Conservation (phyloP, 2,797 vertebrate species). For the Cuniculus paca region DNA sequence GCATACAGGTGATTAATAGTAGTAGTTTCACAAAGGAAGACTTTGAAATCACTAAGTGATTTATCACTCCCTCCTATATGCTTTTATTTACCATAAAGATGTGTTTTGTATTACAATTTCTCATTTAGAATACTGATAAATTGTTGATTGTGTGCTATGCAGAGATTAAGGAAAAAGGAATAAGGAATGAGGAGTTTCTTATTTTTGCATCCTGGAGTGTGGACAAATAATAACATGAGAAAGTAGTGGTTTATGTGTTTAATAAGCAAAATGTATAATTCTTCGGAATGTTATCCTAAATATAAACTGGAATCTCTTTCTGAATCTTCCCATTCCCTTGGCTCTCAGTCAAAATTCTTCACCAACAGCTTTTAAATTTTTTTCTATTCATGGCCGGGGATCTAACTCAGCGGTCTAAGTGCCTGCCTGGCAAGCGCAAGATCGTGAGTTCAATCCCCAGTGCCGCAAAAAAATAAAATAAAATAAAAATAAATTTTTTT, state of each 20-base stretch:
- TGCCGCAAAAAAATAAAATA: no score
- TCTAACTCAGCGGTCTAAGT: no score
- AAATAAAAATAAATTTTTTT: no score
- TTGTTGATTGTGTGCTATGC: not conserved
- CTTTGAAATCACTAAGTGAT: slow-evolving; percentile 45
- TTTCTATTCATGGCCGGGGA: no score
- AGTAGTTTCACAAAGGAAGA: slow-evolving; percentile 19
- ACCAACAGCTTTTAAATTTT: not conserved
- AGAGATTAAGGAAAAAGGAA: slow-evolving; percentile 31
- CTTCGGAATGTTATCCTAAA: slow-evolving; percentile 3
- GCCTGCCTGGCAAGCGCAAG: no score
- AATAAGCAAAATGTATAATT: not conserved
- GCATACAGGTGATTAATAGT: slow-evolving; percentile 53
- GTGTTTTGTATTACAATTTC: slow-evolving; percentile 39
- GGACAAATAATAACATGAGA: slow-evolving; percentile 37
- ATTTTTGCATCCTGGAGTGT: slow-evolving; percentile 26
- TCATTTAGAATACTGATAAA: slow-evolving; percentile 30
- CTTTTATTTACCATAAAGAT: slow-evolving; percentile 41
- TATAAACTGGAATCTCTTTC: not conserved
- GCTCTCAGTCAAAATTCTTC: not conserved
- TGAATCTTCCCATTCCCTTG: not conserved
- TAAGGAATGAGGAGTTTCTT: slow-evolving; percentile 56
- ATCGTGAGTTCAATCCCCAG: no score
- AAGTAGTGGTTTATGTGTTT: slow-evolving; percentile 10
- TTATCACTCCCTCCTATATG: not conserved